phyloP scores from a whole-genome alignment of 2,888 invertebrate species.

The Odontothrips loti region DNA sequence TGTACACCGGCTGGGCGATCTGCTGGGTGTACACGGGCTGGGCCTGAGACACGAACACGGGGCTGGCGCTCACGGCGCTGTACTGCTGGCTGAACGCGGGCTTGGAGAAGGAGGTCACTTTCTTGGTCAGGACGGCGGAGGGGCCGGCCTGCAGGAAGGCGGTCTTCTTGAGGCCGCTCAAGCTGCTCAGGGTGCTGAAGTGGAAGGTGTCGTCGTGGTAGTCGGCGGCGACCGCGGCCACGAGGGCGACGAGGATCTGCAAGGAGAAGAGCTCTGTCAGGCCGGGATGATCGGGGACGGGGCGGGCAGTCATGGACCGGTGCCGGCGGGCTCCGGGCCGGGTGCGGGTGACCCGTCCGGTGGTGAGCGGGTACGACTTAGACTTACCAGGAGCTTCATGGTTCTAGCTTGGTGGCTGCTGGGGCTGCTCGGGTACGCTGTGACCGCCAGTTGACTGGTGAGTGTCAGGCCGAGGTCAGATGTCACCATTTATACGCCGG shows the following conservation, averaged over 20 bases:
- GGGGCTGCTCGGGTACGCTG: not conserved
- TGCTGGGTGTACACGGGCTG: not conserved
- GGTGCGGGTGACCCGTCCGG: not conserved
- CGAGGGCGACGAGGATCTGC: constrained; percentile 19
- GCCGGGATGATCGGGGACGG: no score
- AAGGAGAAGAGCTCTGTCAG: no score
- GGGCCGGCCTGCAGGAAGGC: not conserved
- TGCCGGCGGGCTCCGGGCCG: not conserved
- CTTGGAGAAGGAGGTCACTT: not conserved
- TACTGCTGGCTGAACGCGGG: not conserved
- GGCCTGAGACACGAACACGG: no score
- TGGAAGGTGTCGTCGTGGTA: constrained; percentile 22
- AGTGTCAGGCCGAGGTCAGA: not conserved
- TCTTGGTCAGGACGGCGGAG: not conserved
- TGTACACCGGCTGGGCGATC: not conserved
- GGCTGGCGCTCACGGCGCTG: not conserved
- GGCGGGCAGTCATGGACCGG: not conserved
- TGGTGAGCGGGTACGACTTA: not conserved
- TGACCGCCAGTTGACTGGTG: not conserved
- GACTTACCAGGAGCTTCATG: constrained; percentile 7
- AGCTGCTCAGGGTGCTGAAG: not conserved
- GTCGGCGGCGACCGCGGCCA: not conserved
- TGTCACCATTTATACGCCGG: not conserved
- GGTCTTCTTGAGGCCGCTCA: not conserved
- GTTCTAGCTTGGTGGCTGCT: not conserved